Evolutionary conservation across 2,797 vertebrate genomes (phyloP).

Genomic region (Thunnus albacares): DNA sequence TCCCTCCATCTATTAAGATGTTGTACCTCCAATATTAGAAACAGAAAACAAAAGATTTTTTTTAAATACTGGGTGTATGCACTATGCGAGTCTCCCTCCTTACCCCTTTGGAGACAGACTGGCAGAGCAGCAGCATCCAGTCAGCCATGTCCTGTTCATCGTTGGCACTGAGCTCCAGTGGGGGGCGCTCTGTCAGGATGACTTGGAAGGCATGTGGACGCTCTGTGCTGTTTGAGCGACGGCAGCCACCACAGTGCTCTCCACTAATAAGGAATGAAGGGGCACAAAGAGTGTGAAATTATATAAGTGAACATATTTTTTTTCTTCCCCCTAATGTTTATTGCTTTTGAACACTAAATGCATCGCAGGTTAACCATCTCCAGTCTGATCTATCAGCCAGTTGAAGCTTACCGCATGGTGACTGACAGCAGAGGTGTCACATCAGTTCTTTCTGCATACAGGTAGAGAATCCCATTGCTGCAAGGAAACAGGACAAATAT

Average conservation of each 20-base stretch:
- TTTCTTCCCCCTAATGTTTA: background rate
- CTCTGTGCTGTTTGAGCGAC: conserved; percentile 93
- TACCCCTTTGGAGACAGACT: conserved; percentile 98
- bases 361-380: background rate
- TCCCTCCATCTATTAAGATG: background rate
- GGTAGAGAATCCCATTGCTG: conserved; percentile 95
- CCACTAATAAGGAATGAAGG: conserved; percentile 84
- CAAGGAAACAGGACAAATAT: conserved; percentile 25
- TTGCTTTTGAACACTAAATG: conserved; percentile 1
- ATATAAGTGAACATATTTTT: background rate
- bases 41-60: background rate
- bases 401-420: conserved; percentile 93
- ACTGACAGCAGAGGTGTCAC: conserved; percentile 92
- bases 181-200: conserved; percentile 92
- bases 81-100: conserved; percentile 48
- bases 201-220: conserved; percentile 96
- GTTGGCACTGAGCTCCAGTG: conserved; percentile 93
- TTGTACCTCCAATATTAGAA: background rate
- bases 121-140: conserved; percentile 98
- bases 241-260: conserved; percentile 96
- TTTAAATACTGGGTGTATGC: background rate
- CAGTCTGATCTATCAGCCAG: background rate
- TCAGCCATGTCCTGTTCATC: conserved; percentile 96
- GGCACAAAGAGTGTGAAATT: background rate
- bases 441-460: conserved; percentile 93